Evolutionary conservation across 2,797 vertebrate species (phyloP).

Genomic region (Scyliorhinus canicula): DNA sequence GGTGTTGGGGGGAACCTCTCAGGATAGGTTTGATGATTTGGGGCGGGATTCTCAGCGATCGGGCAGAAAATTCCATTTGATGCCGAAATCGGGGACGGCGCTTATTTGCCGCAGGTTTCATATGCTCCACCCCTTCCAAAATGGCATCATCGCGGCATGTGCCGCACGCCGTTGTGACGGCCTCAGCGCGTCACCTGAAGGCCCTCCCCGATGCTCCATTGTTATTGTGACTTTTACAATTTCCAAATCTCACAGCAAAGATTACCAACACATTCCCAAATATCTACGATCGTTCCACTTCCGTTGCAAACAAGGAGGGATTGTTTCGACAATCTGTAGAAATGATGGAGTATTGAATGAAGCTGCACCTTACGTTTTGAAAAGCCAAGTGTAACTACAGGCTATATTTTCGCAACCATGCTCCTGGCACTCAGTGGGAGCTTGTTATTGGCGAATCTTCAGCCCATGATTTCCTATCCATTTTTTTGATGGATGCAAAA

Average conservation of each 20-base stretch:
- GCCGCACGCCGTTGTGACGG: too few species aligned
- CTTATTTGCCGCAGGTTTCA: too few species aligned
- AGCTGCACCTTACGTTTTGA: background rate
- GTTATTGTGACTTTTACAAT: background rate
- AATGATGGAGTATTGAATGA: background rate
- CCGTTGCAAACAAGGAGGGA: background rate
- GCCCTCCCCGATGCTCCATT: too few species aligned
- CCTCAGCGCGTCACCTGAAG: too few species aligned
- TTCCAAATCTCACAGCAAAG: background rate
- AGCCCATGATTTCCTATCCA: background rate
- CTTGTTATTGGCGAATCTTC: background rate
- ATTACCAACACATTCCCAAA: background rate
- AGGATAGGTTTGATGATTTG: too few species aligned
- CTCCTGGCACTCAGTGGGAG: background rate
- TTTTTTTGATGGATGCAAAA: conserved; percentile 1
- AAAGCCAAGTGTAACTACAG: background rate
- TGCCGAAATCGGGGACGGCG: too few species aligned
- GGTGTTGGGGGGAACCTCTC: too few species aligned
- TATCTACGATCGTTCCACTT: background rate
- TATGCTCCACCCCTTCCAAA: too few species aligned
- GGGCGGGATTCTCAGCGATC: too few species aligned
- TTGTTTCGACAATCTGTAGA: background rate
- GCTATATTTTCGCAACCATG: background rate
- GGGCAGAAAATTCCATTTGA: too few species aligned
- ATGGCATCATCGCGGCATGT: too few species aligned